Base-by-base conservation (phyloP, 2,113 vertebrate genomes). In the Accipiter virgatus region DNA sequence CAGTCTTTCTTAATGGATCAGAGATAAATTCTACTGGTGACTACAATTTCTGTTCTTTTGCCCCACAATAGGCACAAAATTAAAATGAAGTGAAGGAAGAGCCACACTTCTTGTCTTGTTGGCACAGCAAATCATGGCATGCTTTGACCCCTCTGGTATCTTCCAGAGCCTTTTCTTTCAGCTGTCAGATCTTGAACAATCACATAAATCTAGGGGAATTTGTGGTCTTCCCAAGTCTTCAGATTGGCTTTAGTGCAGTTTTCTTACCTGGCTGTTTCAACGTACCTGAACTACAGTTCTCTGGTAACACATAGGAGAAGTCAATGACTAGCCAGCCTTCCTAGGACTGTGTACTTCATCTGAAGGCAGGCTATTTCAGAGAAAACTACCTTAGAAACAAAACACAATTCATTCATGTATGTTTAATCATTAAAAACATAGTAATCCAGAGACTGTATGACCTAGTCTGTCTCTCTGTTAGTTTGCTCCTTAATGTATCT, bases 1-100 rank as follows among this genome's bases (percentile, higher is more conserved):
- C 98, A 97, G 72, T 97, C 90, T 98, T 97, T 97, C 94, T 95
- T 93, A 98, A 97, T 25, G 59, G 52, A 98, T 85, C 56, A 47
- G 7, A 9, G 22, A 58, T 38, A 66, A 86, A 93, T 14, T 50
- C 31, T 18, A 13, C 36, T 63, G 5, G 4, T 17, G 10, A 29
- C 59, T 50, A 45, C 34, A 29, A 6, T 55, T 93, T 75, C 56
- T 68, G 16, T 63, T 55, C 48, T 23, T 73, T 58, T 70, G n/a
- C 22, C 25, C 14, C 43, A 66, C 26, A 83, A 74, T 6, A 74
- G 31, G 36, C 12, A 82, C 65, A 66, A 67, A 43, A 5, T 40
- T 88, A n/a, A 93, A 91, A 90, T 70, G 5, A 81, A 72, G 29
- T 42, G 42, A 88, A 70, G 34, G 47, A 80, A 90, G 42, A 16